These are phyloP conservation scores for Sinhomidia bicolor DNA, from an alignment of 2,888 invertebrate species.

Conservation along the genomic window DNA sequence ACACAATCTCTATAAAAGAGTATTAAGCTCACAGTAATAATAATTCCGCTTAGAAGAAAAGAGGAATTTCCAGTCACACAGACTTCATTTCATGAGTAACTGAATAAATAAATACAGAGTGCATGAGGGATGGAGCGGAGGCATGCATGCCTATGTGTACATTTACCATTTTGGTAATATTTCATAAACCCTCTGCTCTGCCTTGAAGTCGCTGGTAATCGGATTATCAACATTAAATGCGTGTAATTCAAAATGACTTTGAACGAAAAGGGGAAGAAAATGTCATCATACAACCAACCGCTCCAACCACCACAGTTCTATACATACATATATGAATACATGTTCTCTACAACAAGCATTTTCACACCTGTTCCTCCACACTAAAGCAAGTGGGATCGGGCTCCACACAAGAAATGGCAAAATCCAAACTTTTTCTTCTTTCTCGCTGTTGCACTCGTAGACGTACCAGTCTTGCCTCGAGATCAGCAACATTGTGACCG, in stretches of 20 bases:
- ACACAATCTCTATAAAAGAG: background rate
- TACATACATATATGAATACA: background rate
- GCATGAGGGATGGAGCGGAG: background rate
- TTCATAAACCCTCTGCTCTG: constrained; percentile 14
- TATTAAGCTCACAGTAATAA: background rate
- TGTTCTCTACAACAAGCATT: background rate
- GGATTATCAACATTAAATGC: constrained; percentile 36
- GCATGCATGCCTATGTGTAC: background rate
- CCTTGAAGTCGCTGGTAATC: constrained; percentile 46
- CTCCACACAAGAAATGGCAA: constrained; percentile 80
- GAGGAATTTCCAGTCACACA: background rate
- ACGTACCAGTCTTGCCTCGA: constrained; percentile 77
- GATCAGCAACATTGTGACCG: constrained; percentile 76
- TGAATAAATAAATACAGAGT: background rate
- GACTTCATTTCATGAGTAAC: background rate
- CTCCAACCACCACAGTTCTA: background rate
- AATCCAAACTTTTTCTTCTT: constrained; percentile 79
- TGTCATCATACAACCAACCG: background rate
- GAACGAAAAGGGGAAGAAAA: background rate
- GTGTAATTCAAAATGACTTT: constrained; percentile 3
- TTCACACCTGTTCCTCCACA: constrained; percentile 75
- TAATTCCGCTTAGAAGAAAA: background rate
- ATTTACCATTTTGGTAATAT: background rate
- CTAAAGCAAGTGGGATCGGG: constrained; percentile 79
- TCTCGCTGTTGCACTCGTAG: constrained; percentile 76